phyloP scores from a whole-genome alignment of 2,888 invertebrate species.

The Cepaea hortensis region DNA sequence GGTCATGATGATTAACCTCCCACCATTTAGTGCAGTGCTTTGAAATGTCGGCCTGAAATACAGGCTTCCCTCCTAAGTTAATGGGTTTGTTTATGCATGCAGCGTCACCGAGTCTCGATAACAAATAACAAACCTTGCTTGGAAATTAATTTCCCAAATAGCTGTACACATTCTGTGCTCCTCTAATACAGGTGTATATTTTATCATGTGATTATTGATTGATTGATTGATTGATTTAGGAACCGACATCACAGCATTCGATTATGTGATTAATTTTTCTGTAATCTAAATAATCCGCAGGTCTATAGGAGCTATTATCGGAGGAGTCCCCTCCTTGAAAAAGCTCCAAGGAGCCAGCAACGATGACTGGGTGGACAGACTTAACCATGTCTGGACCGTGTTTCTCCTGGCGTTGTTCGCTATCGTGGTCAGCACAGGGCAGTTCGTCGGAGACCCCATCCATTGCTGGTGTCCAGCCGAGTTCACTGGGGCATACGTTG shows the following conservation, averaged over 20 bases:
- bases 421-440: conserved; percentile 68
- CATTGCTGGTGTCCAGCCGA: conserved; percentile 66
- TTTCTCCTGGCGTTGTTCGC: conserved; percentile 68
- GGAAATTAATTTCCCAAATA: no score
- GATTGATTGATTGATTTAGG: no score
- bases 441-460: conserved; percentile 71
- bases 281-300: conserved; percentile 30
- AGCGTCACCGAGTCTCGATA: no score
- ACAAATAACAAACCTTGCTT: no score
- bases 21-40: no score
- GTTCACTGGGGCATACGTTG: conserved; percentile 65
- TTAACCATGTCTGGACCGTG: conserved; percentile 70
- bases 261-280: not conserved
- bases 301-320: conserved; percentile 55
- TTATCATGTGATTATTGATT: not conserved
- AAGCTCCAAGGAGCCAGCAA: conserved; percentile 68
- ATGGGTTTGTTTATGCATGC: no score
- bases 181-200: not conserved
- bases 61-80: no score
- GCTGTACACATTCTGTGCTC: no score
- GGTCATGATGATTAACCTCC: no score
- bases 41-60: no score
- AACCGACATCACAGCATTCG: not conserved
- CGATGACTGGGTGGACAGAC: conserved; percentile 71
- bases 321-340: conserved; percentile 67